Conservation (phyloP, 2,888 invertebrate species). For the Endotricha flammealis region DNA sequence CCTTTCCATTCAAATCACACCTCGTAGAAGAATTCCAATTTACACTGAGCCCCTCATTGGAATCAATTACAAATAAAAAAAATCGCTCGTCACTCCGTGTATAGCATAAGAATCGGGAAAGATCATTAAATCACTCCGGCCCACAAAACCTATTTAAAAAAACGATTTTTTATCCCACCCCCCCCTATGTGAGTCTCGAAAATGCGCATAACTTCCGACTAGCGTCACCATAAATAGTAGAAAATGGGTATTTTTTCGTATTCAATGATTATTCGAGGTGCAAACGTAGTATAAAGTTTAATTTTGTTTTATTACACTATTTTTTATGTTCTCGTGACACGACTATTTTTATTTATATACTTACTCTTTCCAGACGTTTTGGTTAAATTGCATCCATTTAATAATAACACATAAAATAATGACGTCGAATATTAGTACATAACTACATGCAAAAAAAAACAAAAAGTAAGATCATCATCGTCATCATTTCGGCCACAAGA, state of each 20-base stretch:
- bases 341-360: too few species aligned
- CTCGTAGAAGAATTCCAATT: constrained; percentile 63
- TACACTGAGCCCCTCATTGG: constrained; percentile 47
- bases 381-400: too few species aligned
- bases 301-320: background rate
- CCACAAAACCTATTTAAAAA: constrained; percentile 70
- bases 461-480: too few species aligned
- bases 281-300: too few species aligned
- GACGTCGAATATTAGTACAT: too few species aligned
- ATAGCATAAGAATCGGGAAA: constrained; percentile 56
- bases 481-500: too few species aligned
- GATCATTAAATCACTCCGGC: constrained; percentile 72
- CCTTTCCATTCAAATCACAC: constrained; percentile 51
- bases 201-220: constrained; percentile 34
- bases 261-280: too few species aligned
- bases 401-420: too few species aligned
- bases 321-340: too few species aligned
- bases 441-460: too few species aligned
- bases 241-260: background rate
- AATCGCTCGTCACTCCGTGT: constrained; percentile 58
- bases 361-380: too few species aligned
- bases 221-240: constrained; percentile 21
- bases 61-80: constrained; percentile 72
- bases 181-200: constrained; percentile 33
- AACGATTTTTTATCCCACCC: constrained; percentile 65